Evolutionary conservation across 2,888 invertebrate genomes (phyloP), one percentile per base, ranked within the genome.

Genomic region (Nomada fabriciana): DNA sequence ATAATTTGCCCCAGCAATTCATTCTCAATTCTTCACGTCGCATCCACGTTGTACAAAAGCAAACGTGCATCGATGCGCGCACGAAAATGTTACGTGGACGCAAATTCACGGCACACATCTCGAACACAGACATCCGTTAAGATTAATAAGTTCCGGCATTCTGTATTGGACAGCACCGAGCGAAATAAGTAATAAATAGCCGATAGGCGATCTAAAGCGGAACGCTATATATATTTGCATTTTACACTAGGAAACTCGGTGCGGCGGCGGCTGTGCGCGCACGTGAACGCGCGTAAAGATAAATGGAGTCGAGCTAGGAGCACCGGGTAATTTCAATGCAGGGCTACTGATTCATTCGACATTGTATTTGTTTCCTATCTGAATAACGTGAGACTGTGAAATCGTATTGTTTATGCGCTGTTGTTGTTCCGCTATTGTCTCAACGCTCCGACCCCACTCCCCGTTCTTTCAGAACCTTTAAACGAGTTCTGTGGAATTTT

Each of bases 361-460:
- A 73, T 81, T 80, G 80, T 71, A 80, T 80, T 80, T 80, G 71
- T 80, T 80, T 80, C 80, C 71, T 80, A 80, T 80, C 80, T 71
- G 80, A 53, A 50, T 71, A 71, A 80, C 80, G 80, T 2, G 20
- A 50, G 71, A 47, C 80, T 60, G 70, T 53, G 80, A 80, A 65
- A 71, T 71, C 80, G 53, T 25, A 60, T 79, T 80, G 80, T 80
- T 80, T 65, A 59, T 50, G 71, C 60, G 53, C 15, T 68, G 79
- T 47, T 36, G 29, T 43, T 63, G 53, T 23, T 47, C 59, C 18
- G 0, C 64, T 79, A 59, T 79, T 79, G 79, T 64, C 59, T 52
- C 64, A 29, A 50, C 23, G 61, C 53, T 50, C 57, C 50, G 64
- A 70, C 47, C 29, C 53, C 18, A 23, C 52, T 15, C 47, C 29